These are phyloP conservation scores for Xenops minutus DNA, from an alignment of 2,797 vertebrate genomes.

Conservation along the genomic window DNA sequence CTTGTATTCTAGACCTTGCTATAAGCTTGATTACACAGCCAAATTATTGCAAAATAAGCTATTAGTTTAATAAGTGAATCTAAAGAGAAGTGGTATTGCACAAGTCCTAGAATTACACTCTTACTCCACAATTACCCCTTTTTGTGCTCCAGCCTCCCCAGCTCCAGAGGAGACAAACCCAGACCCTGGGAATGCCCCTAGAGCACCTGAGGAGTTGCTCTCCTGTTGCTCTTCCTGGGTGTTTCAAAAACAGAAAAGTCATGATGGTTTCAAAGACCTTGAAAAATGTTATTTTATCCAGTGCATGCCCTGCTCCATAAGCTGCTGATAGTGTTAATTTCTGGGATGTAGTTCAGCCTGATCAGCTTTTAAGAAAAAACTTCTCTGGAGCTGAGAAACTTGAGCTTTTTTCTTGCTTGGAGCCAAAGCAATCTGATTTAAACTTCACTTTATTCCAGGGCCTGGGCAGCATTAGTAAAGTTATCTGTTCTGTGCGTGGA, in stretches of 20 bases:
- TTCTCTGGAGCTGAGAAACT: background rate
- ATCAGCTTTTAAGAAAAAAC: background rate
- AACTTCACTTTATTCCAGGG: background rate
- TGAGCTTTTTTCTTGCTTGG: background rate
- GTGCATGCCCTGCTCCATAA: background rate
- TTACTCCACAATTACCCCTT: background rate
- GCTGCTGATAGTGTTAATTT: background rate
- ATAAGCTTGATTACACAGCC: background rate
- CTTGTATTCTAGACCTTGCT: background rate
- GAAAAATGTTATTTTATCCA: background rate
- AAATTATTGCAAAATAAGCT: slow-evolving; percentile 33
- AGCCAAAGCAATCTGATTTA: background rate
- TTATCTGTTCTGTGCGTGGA: background rate
- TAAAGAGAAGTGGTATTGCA: background rate
- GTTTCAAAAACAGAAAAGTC: background rate
- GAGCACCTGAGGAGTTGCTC: background rate
- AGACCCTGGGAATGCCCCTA: background rate
- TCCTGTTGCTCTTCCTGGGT: background rate
- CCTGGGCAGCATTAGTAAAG: background rate
- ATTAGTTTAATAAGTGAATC: background rate
- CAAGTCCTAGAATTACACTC: background rate
- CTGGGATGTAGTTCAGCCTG: background rate
- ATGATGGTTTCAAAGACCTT: background rate
- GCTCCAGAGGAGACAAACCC: background rate
- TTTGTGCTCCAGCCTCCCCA: background rate